Evolutionary conservation across 2,888 invertebrate genomes (phyloP), one percentile per base, ranked within the genome.

Genomic region (Theristus sp.): DNA sequence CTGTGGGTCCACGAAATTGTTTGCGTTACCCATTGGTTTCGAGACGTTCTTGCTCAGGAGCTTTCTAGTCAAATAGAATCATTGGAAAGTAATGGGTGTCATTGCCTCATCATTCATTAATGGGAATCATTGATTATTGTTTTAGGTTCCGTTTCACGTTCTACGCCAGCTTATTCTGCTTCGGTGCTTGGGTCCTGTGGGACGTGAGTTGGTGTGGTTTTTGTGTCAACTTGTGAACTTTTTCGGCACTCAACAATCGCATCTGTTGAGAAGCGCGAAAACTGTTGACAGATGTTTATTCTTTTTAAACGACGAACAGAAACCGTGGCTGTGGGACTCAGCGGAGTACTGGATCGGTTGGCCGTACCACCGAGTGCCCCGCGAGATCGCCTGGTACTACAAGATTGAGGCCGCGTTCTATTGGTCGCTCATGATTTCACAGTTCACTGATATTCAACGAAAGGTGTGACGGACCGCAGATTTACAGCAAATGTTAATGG

Each of bases 321-420:
- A 54, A 27, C 28, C 54, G 24, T 54, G 54, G 54, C 3, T 54
- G 26, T 54, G 54, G 54, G 54, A 54, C 54, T 6, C 26, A 22
- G 3, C 54, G 10, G 27, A 54, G 27, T 54, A 6, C 24, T 54
- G 26, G 27, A 22, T 54, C 17, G 54, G 54, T 22, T 54, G 27
- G 27, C 54, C 54, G 10, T 54, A 17, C 22, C 27, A 27, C 10
- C 27, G 27, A 17, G 54, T 54, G 54, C 10, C 26, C 3, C 27
- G 13, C 26, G 27, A 54, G 27, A 26, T 54, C 13, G 10, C 27
- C 3, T 27, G 26, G 27, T 77, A 78, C 67, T 94, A 94, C 79
- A 89, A 93, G 85, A 80, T 89, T 66, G 89, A 89, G 52, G 82
- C 87, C 75, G 83, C 87, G 38, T 93, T 93, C 78, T 94, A 94